These are phyloP conservation scores for Caenorhabditis brenneri DNA, from an alignment of 1,140 invertebrate species.

Conservation along the genomic window DNA sequence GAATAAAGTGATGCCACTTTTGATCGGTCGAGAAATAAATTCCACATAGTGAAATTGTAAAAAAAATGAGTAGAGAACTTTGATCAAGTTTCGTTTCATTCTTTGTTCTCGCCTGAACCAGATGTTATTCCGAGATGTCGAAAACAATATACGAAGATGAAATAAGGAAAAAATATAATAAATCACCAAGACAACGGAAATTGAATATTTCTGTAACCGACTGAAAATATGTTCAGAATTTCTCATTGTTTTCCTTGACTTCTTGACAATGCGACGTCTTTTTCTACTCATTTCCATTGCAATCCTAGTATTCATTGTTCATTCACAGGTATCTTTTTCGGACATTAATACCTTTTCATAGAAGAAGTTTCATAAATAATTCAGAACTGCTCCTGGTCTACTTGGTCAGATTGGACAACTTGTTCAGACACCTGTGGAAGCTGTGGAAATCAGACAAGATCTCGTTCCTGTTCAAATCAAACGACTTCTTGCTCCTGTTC, in stretches of 20 bases:
- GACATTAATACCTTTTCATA: background rate
- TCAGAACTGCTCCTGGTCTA: background rate
- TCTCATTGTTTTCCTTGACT: background rate
- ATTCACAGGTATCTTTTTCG: background rate
- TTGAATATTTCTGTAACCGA: background rate
- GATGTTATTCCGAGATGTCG: background rate
- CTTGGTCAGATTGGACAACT: background rate
- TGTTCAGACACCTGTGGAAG: background rate
- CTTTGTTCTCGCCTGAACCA: background rate
- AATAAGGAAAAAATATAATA: background rate
- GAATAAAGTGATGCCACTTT: slow-evolving; percentile 27
- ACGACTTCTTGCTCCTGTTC: background rate
- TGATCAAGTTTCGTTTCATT: background rate
- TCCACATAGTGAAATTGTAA: background rate
- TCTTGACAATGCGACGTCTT: background rate
- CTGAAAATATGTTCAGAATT: background rate
- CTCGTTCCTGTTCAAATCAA: background rate
- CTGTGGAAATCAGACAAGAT: background rate
- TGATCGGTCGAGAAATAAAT: background rate
- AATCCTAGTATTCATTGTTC: background rate
- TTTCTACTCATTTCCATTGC: background rate
- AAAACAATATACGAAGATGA: background rate
- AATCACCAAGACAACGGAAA: background rate
- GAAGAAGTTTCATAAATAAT: background rate
- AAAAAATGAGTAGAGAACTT: background rate